Conservation (phyloP, 2,888 invertebrate species). For the Itoplectis maculator region DNA sequence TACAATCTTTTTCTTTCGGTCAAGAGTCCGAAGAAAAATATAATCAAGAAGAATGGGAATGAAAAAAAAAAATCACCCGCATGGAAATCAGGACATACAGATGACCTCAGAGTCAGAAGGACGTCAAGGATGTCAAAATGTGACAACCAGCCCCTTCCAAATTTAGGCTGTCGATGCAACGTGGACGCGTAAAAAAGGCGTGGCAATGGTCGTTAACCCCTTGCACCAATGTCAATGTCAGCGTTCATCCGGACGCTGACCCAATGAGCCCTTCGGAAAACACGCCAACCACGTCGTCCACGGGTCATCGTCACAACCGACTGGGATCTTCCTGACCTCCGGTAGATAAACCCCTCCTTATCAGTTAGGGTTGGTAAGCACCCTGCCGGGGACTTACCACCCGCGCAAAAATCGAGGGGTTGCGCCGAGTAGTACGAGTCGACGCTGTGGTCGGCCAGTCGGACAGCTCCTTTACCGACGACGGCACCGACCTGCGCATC, state of each 20-base stretch:
- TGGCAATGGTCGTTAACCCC: conserved; percentile 78
- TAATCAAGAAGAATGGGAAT: too few relatives aligned
- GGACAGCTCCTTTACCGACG: conserved; percentile 50
- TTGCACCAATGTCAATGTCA: conserved; percentile 83
- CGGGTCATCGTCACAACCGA: background rate
- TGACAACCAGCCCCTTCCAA: background rate
- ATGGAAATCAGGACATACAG: too few relatives aligned
- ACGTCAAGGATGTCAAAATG: too few relatives aligned
- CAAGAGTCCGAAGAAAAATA: too few relatives aligned
- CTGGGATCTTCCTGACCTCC: conserved; percentile 26
- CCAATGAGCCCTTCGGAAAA: conserved; percentile 33
- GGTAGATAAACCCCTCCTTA: background rate
- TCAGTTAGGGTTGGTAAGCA: conserved; percentile 12
- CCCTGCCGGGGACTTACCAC: conserved; percentile 49
- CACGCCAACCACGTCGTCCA: background rate
- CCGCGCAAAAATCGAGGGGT: background rate
- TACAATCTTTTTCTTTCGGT: too few relatives aligned
- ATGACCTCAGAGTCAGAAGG: too few relatives aligned
- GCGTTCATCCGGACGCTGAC: conserved; percentile 76
- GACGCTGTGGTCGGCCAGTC: conserved; percentile 40
- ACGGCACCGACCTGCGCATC: background rate
- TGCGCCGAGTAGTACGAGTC: conserved; percentile 11
- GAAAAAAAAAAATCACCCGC: too few relatives aligned
- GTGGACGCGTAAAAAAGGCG: conserved; percentile 75
- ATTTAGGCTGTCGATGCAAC: background rate